Conservation (phyloP, 1,140 invertebrate species). For the Halyomorpha halys region DNA sequence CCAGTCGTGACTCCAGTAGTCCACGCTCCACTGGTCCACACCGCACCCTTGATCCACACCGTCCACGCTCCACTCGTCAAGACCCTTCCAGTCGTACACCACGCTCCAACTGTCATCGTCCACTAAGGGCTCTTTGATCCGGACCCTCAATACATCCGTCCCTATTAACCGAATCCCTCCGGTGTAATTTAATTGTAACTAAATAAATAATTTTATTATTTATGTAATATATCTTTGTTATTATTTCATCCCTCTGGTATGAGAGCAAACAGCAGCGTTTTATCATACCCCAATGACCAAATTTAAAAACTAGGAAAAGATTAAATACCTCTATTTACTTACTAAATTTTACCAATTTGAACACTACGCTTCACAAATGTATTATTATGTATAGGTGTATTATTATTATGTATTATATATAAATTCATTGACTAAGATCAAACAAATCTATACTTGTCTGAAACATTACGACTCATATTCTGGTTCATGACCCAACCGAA, state of each 20-base stretch:
- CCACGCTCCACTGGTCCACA: slow-evolving; percentile 32
- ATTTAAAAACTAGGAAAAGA: too few relatives aligned
- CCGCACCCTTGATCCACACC: slow-evolving; percentile 32
- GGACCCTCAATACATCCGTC: not conserved
- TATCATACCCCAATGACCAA: too few relatives aligned
- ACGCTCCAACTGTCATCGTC: slow-evolving; percentile 32
- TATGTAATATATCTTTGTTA: not conserved
- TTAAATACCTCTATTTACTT: too few relatives aligned
- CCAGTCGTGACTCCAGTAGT: slow-evolving; percentile 37
- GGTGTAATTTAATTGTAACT: not conserved
- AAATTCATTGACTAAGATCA: too few relatives aligned
- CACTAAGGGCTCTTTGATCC: slow-evolving; percentile 26
- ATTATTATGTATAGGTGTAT: too few relatives aligned
- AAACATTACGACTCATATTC: too few relatives aligned
- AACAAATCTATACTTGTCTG: too few relatives aligned
- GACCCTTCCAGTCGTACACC: slow-evolving; percentile 31
- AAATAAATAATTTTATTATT: slow-evolving; percentile 15
- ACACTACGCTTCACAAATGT: too few relatives aligned
- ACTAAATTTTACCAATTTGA: too few relatives aligned
- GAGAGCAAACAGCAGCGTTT: too few relatives aligned
- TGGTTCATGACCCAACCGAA: too few relatives aligned
- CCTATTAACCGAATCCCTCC: not conserved
- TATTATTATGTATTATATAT: too few relatives aligned
- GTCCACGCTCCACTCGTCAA: slow-evolving; percentile 36
- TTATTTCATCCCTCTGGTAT: not conserved